Conservation (phyloP, 2,888 invertebrate genomes). For the Melanchra persicariae region DNA sequence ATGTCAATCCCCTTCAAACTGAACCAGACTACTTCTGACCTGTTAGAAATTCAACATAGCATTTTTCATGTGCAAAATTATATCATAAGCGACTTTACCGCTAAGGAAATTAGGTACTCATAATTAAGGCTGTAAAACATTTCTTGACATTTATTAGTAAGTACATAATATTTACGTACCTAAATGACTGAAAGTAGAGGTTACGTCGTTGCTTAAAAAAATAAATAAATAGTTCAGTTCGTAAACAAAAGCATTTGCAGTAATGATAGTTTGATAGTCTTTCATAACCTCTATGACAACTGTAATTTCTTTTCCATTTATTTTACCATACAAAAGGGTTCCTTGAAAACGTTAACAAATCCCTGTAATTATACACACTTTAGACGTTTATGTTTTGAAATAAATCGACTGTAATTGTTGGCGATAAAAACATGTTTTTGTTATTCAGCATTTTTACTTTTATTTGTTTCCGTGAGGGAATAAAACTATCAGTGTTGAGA, state of each 20-base stretch:
- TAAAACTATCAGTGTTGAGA: neutral
- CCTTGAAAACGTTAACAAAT: conserved; percentile 30
- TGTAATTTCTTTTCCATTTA: conserved; percentile 48
- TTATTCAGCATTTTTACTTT: conserved; percentile 17
- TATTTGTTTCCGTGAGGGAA: neutral
- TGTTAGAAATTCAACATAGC: no score
- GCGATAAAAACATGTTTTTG: neutral
- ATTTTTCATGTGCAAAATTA: no score
- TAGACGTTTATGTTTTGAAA: conserved; percentile 11
- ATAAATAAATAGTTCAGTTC: no score
- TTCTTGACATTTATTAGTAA: no score
- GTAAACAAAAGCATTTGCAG: conserved; percentile 17
- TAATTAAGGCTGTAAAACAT: no score
- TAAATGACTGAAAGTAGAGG: no score
- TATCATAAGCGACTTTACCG: no score
- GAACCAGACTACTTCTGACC: no score
- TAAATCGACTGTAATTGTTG: conserved; percentile 25
- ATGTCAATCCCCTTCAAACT: no score
- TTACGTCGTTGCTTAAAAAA: no score
- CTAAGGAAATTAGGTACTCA: no score
- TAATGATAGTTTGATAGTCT: conserved; percentile 39
- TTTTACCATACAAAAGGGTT: conserved; percentile 34
- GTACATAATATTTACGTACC: no score
- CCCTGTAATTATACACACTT: conserved; percentile 34
- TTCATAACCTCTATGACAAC: conserved; percentile 28